Evolutionary conservation across 2,797 vertebrate genomes (phyloP).

Genomic region (Loriculus beryllinus): DNA sequence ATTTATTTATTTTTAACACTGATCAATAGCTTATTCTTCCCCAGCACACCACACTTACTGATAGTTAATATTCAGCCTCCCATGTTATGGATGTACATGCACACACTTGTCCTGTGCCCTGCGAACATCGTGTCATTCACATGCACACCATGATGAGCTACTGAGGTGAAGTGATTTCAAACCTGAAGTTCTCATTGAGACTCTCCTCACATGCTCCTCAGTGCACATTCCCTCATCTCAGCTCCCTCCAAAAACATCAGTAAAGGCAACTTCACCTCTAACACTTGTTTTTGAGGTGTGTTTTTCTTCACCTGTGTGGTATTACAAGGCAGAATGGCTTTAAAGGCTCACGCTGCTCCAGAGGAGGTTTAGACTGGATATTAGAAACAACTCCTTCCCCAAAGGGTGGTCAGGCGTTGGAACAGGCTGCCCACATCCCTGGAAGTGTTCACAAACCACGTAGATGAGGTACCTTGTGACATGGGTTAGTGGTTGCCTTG

Average conservation of each 20-base stretch:
- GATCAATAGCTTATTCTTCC: background rate
- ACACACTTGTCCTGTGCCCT: background rate
- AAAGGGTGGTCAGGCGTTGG: fast-evolving
- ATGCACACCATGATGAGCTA: background rate
- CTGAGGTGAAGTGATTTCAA: background rate
- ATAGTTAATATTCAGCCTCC: background rate
- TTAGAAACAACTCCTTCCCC: fast-evolving
- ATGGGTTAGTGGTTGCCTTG: background rate
- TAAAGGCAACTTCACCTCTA: background rate
- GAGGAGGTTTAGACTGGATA: background rate
- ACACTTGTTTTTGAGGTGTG: background rate
- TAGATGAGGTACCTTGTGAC: background rate
- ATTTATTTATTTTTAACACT: background rate
- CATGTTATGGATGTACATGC: background rate
- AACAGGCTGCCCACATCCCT: background rate
- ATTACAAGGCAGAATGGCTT: background rate
- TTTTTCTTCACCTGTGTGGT: background rate
- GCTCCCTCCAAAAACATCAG: background rate
- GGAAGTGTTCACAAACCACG: background rate
- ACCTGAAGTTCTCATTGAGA: background rate
- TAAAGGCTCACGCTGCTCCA: background rate
- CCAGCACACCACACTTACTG: background rate
- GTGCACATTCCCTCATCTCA: background rate
- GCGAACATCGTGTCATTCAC: background rate
- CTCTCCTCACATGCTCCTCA: background rate